Evolutionary conservation across 1,140 invertebrate species (phyloP).

Genomic region (Atta colombica): DNA sequence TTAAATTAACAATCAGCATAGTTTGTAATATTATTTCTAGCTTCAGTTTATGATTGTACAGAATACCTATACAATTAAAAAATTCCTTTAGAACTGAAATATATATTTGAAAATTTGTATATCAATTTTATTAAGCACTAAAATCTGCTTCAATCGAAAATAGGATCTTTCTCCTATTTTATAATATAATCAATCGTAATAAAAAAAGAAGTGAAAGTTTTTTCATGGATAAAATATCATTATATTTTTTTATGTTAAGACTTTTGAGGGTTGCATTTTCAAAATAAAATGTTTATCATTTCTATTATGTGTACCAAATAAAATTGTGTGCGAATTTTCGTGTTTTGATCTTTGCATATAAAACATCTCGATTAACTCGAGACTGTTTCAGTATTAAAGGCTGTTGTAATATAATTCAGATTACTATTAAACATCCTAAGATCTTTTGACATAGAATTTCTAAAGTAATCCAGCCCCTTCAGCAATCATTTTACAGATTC

Average conservation of each 20-base stretch:
- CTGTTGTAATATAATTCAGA: slow-evolving; percentile 12
- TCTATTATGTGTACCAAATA: not conserved
- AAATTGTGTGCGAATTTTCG: slow-evolving; percentile 15
- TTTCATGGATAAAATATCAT: not conserved
- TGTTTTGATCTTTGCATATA: slow-evolving; percentile 6
- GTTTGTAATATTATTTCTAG: too few species aligned
- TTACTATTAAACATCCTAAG: slow-evolving; percentile 29
- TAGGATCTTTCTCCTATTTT: too few species aligned
- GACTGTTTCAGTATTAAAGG: not conserved
- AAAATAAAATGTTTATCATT: slow-evolving; percentile 27
- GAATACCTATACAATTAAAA: too few species aligned
- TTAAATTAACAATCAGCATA: too few species aligned
- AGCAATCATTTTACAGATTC: slow-evolving; percentile 1
- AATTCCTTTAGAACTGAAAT: too few species aligned
- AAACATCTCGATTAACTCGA: slow-evolving; percentile 7
- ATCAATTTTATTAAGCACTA: too few species aligned
- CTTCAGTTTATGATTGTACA: too few species aligned
- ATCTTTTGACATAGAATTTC: slow-evolving; percentile 7
- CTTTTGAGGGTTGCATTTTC: slow-evolving; percentile 19
- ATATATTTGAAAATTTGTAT: too few species aligned
- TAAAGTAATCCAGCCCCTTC: not conserved
- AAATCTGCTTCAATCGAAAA: too few species aligned
- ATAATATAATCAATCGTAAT: not conserved
- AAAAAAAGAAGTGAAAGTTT: not conserved
- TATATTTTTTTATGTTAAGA: not conserved